Base-by-base conservation (phyloP, 1,140 invertebrate genomes). In the Matsumurasca onukii region DNA sequence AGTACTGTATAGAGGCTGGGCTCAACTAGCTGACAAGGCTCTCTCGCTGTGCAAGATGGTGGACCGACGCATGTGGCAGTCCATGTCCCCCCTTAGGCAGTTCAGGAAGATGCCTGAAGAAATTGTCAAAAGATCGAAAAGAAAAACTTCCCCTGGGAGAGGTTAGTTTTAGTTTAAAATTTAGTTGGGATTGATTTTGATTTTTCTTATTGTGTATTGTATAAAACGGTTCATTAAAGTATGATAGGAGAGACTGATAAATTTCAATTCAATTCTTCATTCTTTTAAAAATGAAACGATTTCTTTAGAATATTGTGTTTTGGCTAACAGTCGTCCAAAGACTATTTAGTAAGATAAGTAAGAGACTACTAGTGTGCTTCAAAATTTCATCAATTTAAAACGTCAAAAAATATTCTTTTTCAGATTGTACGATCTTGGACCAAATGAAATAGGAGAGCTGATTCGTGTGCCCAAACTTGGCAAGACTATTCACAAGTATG, bases 101-200 rank as follows among this genome's bases (percentile, higher is more conserved):
- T 99, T 99, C 78, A 87, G 92, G 45, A 99, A 99, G 78, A 97
- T 99, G 85, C 97, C 97, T 0, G 94, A 98, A 74, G 97, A 99
- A 82, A 94, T 98, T 12, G 89, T 99, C 1, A 95, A 97, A 98
- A 98, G 77, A 91, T 99, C 62, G 98, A 99, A 78, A 99, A 99
- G 84, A 99, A 99, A 78, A 94, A 93, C 76, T 93, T 97, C 76
- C 92, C 94, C 0, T 96, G 92, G 92, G 93, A 95, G 78, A 84
- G 80, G 74, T 74, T 31, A 66, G 72, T 52, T 9, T 66, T 66
- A n/a, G n/a, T n/a, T n/a, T n/a, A n/a, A n/a, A n/a, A n/a, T n/a
- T n/a, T 20, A 59, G n/a, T 49, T 27, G 24, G n/a, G 30, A 31
- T 66, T 45, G 24, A 49, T 3, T 25, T 12, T 51, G 51, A 59